Conservation (phyloP, 1,140 invertebrate species). For the Idris sp. region DNA sequence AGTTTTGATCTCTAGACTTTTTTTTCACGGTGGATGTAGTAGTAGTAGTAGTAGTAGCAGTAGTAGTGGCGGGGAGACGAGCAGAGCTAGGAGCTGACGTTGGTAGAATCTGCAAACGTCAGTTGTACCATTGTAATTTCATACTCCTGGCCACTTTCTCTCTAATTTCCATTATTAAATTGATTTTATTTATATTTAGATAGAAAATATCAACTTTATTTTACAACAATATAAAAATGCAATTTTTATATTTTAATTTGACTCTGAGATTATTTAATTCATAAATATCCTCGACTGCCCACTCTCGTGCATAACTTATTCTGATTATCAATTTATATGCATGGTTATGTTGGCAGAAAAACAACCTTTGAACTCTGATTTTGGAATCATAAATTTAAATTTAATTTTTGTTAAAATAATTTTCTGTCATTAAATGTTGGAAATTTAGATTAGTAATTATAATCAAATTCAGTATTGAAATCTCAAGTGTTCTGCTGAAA, state of each 20-base stretch:
- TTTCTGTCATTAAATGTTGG: too few relatives aligned
- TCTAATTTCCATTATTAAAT: conserved; percentile 28
- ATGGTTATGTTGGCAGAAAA: conserved; percentile 41
- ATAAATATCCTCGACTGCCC: conserved; percentile 72
- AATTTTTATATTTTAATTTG: conserved; percentile 3
- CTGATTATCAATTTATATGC: conserved; percentile 37
- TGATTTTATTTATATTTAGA: not conserved
- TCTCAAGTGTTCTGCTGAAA: too few relatives aligned
- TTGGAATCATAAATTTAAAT: too few relatives aligned
- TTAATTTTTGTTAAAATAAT: too few relatives aligned
- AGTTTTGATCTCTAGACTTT: conserved; percentile 73
- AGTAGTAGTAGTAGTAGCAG: conserved; percentile 72
- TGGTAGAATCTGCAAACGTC: conserved; percentile 79
- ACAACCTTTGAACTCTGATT: conserved; percentile 18
- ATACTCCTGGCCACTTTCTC: conserved; percentile 68
- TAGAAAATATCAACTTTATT: not conserved
- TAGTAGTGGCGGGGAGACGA: conserved; percentile 79
- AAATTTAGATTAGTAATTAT: too few relatives aligned
- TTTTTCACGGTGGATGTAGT: conserved; percentile 78
- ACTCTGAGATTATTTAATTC: conserved; percentile 20
- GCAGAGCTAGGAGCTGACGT: conserved; percentile 78
- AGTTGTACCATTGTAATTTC: conserved; percentile 77
- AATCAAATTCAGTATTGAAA: too few relatives aligned
- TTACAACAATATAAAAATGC: not conserved
- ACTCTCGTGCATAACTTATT: conserved; percentile 66